A percentile compares a stretch with the other conserved stretches of the same genome.
These are phyloP conservation scores for Heteropelma amictum DNA, from an alignment of 2,888 invertebrate genomes.

Conservation along the genomic window DNA sequence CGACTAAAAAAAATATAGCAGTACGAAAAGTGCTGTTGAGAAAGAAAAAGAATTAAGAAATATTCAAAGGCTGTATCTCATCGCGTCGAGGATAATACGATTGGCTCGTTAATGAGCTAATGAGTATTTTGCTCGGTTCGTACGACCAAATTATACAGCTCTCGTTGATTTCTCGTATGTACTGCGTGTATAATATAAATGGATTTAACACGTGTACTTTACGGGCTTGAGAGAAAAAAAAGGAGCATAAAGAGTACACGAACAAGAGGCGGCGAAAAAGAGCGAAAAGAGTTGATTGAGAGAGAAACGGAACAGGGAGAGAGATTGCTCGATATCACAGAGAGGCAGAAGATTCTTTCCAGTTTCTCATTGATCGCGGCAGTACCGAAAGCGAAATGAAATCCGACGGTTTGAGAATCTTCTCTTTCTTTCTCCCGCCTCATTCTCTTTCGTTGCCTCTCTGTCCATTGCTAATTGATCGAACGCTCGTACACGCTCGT, in stretches of 20 bases:
- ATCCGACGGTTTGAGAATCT: conserved; percentile 29
- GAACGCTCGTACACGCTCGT: conserved; percentile 49
- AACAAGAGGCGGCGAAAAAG: not conserved
- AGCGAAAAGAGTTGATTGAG: not conserved
- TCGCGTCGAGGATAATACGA: conserved; percentile 1
- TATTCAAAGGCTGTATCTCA: conserved; percentile 16
- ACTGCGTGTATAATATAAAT: conserved; percentile 41
- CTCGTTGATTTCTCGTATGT: not conserved
- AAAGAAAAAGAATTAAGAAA: conserved; percentile 19
- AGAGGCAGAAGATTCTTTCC: conserved; percentile 4
- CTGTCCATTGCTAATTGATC: conserved; percentile 56
- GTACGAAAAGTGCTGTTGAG: not conserved
- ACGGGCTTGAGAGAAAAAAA: not conserved
- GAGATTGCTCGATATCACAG: not conserved
- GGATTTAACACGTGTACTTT: conserved; percentile 48
- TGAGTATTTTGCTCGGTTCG: conserved; percentile 37
- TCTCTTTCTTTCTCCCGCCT: conserved; percentile 8
- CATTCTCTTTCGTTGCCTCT: not conserved
- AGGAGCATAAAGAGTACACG: not conserved
- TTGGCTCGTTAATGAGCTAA: conserved; percentile 45
- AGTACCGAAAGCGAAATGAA: conserved; percentile 48
- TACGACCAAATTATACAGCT: conserved; percentile 39
- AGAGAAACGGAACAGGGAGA: not conserved
- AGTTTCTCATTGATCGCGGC: not conserved
- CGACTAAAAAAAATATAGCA: not conserved